These are phyloP conservation scores for Diaprepes abbreviatus DNA, from an alignment of 2,888 invertebrate species.

Conservation along the genomic window DNA sequence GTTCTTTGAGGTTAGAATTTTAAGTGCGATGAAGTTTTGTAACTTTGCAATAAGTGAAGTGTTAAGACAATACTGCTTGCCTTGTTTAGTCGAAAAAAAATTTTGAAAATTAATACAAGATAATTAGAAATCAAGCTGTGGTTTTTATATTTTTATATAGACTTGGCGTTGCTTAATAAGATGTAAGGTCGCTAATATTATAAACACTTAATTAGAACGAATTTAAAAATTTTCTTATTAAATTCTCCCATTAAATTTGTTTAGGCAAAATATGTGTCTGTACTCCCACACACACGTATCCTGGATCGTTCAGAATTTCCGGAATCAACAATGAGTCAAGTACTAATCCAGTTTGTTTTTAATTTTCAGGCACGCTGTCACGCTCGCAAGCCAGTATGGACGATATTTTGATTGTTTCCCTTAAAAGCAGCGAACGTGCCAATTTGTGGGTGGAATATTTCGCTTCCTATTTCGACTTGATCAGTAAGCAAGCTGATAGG, in stretches of 20 bases:
- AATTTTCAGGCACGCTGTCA: conserved; percentile 57
- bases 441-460: conserved; percentile 86
- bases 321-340: not conserved
- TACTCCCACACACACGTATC: not conserved
- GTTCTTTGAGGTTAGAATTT: too few relatives aligned
- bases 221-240: too few relatives aligned
- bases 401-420: conserved; percentile 85
- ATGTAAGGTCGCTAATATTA: too few relatives aligned
- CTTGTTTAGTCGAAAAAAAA: too few relatives aligned
- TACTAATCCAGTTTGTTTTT: conserved; percentile 22
- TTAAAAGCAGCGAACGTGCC: conserved; percentile 83
- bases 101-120: too few relatives aligned
- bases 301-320: conserved; percentile 5
- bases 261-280: not conserved
- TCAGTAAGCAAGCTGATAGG: conserved; percentile 84
- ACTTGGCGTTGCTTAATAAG: too few relatives aligned
- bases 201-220: too few relatives aligned
- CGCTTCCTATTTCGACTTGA: conserved; percentile 86
- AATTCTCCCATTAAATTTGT: not conserved
- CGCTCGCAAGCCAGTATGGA: conserved; percentile 74
- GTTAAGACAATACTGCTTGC: too few relatives aligned
- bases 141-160: too few relatives aligned
- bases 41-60: too few relatives aligned
- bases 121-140: too few relatives aligned
- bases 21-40: too few relatives aligned